Conservation (phyloP, 1,140 invertebrate species). For the Physella acuta region DNA sequence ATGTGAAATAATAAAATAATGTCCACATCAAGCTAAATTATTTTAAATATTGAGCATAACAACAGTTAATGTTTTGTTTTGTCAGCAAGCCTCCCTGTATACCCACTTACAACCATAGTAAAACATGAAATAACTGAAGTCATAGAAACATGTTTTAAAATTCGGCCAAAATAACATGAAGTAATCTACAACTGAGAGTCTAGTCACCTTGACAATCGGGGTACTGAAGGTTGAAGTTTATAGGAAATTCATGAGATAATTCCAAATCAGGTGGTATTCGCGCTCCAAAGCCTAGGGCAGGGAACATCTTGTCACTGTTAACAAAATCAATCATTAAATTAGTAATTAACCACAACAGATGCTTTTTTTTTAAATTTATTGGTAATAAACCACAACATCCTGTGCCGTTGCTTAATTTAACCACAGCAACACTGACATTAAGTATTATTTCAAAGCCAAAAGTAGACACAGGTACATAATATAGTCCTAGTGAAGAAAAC, state of each 20-base stretch:
- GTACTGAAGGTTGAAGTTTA: slow-evolving; percentile 65
- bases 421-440: too few species aligned
- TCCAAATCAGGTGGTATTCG: slow-evolving; percentile 48
- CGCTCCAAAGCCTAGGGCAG: slow-evolving; percentile 59
- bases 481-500: too few species aligned
- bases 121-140: background rate
- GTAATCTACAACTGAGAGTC: background rate
- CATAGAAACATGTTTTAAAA: background rate
- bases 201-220: slow-evolving; percentile 64
- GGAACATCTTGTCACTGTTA: slow-evolving; percentile 60
- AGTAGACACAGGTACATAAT: too few species aligned
- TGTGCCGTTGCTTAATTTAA: too few species aligned
- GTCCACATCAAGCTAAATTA: too few species aligned
- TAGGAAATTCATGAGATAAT: slow-evolving; percentile 56
- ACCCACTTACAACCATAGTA: background rate
- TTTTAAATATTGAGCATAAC: too few species aligned
- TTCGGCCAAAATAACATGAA: background rate
- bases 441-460: too few species aligned
- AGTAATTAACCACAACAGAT: too few species aligned
- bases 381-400: too few species aligned
- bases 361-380: too few species aligned
- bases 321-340: too few species aligned
- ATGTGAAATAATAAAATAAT: too few species aligned
- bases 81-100: background rate
- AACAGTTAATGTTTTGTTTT: background rate